These are phyloP conservation scores for Mimachlamys varia DNA, from an alignment of 2,888 invertebrate genomes.

Conservation along the genomic window DNA sequence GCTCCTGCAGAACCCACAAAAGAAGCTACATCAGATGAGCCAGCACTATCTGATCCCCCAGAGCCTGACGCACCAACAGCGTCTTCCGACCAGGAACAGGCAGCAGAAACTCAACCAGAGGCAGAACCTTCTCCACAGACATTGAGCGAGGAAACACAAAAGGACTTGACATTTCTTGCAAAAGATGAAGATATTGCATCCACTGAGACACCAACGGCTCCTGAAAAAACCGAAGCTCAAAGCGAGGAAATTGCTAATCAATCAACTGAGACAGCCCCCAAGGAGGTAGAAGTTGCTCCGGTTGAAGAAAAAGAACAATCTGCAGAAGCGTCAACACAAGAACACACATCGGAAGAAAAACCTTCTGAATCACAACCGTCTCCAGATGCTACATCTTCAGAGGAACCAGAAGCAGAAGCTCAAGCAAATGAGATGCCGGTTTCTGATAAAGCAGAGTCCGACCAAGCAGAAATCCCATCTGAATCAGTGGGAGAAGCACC, in stretches of 20 bases:
- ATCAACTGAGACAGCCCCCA: background rate
- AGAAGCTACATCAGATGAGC: background rate
- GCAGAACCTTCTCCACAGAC: background rate
- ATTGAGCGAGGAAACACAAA: too few species aligned
- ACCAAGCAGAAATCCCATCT: too few species aligned
- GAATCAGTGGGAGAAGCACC: too few species aligned
- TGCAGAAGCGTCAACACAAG: background rate
- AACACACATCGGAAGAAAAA: background rate
- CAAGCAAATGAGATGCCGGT: background rate
- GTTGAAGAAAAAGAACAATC: background rate
- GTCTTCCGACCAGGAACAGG: too few species aligned
- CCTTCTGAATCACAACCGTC: background rate
- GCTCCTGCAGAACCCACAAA: background rate
- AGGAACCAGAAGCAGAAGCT: background rate
- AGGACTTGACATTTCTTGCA: too few species aligned
- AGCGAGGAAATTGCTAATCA: background rate
- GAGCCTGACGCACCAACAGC: background rate
- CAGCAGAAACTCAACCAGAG: background rate
- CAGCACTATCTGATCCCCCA: background rate
- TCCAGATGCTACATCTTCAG: background rate
- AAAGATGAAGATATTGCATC: background rate
- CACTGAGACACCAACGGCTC: background rate
- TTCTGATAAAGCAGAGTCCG: too few species aligned
- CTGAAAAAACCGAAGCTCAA: background rate
- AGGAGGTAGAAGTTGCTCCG: background rate